These are phyloP conservation scores for Scaeva pyrastri DNA, from an alignment of 2,888 invertebrate genomes.

Conservation along the genomic window DNA sequence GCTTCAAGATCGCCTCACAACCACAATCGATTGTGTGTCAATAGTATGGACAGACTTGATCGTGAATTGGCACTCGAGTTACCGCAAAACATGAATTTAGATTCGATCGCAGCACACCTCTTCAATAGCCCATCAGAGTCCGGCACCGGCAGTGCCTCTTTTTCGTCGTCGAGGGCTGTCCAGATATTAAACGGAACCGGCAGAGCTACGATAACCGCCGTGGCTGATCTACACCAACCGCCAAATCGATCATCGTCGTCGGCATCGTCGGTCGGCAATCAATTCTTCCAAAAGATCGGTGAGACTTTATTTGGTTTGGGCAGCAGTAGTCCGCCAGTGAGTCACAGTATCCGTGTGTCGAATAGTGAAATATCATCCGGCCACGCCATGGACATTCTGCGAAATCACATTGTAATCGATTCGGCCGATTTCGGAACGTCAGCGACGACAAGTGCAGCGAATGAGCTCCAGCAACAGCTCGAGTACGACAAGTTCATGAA, in stretches of 20 bases:
- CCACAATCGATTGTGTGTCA: slow-evolving; percentile 26
- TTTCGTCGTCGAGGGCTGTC: slow-evolving; percentile 5
- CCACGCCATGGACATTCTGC: slow-evolving; percentile 76
- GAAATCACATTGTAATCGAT: slow-evolving; percentile 81
- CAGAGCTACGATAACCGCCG: slow-evolving; percentile 49
- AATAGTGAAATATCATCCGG: slow-evolving; percentile 34
- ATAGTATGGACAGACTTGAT: slow-evolving; percentile 80
- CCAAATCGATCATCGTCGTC: not conserved
- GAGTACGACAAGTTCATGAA: slow-evolving; percentile 87
- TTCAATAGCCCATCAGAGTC: slow-evolving; percentile 41
- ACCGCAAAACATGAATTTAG: slow-evolving; percentile 81
- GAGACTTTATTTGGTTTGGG: slow-evolving; percentile 80
- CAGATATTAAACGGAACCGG: slow-evolving; percentile 54
- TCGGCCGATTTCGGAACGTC: slow-evolving; percentile 79
- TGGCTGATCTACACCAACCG: slow-evolving; percentile 35
- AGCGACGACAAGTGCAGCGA: slow-evolving; percentile 71
- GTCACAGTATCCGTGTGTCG: slow-evolving; percentile 40
- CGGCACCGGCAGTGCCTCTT: not conserved
- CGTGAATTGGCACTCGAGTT: slow-evolving; percentile 82
- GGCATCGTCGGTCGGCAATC: slow-evolving; percentile 51
- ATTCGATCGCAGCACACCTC: slow-evolving; percentile 79
- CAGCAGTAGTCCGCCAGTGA: slow-evolving; percentile 35
- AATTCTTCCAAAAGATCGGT: slow-evolving; percentile 82
- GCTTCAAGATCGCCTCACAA: slow-evolving; percentile 60
- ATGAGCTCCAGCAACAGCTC: slow-evolving; percentile 81